Conservation (phyloP, 2,797 vertebrate species). For the Gadopsis marmoratus region DNA sequence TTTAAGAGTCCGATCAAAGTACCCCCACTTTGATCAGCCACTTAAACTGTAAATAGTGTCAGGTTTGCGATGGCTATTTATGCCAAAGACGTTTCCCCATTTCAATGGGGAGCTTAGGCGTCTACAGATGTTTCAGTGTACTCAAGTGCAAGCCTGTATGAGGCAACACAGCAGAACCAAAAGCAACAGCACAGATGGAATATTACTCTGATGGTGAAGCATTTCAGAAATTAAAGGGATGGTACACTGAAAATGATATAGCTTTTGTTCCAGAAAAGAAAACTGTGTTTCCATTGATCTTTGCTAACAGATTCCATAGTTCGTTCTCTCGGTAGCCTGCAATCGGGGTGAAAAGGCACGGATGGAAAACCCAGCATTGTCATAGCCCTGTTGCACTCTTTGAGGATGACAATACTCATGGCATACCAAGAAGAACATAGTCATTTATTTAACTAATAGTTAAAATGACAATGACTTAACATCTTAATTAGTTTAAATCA, state of each 20-base stretch:
- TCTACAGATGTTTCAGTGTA: constrained; percentile 14
- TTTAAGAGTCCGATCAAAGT: constrained; percentile 34
- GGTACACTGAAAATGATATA: not conserved
- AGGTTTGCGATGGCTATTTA: constrained; percentile 10
- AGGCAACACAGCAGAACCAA: constrained; percentile 15
- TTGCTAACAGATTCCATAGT: not conserved
- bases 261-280: not conserved
- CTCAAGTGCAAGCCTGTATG: not conserved
- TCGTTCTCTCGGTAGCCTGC: not conserved
- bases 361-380: not conserved
- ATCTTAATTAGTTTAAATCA: constrained; percentile 1
- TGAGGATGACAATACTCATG: not conserved
- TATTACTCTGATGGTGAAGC: not conserved
- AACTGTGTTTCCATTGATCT: constrained; percentile 6
- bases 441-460: not conserved
- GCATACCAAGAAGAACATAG: not conserved
- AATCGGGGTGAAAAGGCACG: not conserved
- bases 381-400: not conserved
- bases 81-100: constrained; percentile 19
- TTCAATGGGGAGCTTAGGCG: constrained; percentile 8
- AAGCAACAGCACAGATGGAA: constrained; percentile 24
- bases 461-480: not conserved
- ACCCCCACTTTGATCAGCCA: constrained; percentile 1
- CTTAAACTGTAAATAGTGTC: constrained; percentile 29
- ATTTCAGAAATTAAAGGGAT: constrained; percentile 8